phyloP scores from a whole-genome alignment of 2,888 invertebrate species.

The Athrips mouffetella region DNA sequence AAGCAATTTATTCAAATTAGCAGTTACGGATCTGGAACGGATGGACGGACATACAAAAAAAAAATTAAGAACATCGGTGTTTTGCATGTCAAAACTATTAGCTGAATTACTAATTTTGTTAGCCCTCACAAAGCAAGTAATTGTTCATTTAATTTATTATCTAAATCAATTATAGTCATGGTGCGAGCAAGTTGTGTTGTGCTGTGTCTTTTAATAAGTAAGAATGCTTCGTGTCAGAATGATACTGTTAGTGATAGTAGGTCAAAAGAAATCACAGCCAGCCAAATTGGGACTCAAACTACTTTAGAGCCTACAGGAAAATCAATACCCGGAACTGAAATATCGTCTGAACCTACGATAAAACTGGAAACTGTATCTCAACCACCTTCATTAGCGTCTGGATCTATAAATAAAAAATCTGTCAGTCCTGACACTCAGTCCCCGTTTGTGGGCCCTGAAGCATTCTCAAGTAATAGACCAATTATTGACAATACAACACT shows the following conservation, averaged over 20 bases:
- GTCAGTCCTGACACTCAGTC: not conserved
- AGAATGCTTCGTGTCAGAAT: not conserved
- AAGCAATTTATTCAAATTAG: too few species aligned
- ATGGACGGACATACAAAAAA: too few species aligned
- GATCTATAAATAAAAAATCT: too few species aligned
- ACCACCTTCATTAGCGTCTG: too few species aligned
- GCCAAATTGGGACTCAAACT: not conserved
- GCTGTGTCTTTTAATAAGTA: not conserved
- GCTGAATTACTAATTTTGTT: too few species aligned
- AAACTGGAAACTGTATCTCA: not conserved
- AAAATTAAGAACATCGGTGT: too few species aligned
- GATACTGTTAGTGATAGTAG: not conserved
- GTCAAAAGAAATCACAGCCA: not conserved
- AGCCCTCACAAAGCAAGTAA: too few species aligned
- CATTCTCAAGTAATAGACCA: slow-evolving; percentile 70
- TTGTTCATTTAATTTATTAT: too few species aligned
- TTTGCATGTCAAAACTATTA: too few species aligned
- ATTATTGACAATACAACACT: slow-evolving; percentile 42
- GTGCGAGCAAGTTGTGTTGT: not conserved
- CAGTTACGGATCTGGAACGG: too few species aligned
- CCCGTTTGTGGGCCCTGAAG: not conserved
- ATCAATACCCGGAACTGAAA: not conserved
- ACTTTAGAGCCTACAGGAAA: not conserved
- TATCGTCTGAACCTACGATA: not conserved
- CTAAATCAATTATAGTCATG: not conserved